Percentiles rank a stretch among this genome's conserved stretches.
Evolutionary conservation across 2,113 vertebrate genomes (phyloP).

Genomic region (Ia io): DNA sequence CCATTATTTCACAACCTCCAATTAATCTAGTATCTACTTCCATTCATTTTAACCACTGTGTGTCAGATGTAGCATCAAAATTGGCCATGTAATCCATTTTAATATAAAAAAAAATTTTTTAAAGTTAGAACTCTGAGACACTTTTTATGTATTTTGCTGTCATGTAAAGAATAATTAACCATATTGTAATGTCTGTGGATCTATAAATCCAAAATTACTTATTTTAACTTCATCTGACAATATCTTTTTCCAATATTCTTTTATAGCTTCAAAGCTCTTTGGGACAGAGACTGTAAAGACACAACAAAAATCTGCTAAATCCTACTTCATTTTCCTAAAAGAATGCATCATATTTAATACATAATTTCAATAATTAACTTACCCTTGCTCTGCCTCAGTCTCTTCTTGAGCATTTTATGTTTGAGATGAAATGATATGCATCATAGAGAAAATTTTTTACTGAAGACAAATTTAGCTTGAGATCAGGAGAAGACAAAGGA

Average conservation of each 20-base stretch:
- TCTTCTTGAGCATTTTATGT: not conserved
- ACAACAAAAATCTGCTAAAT: not conserved
- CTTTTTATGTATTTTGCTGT: not conserved
- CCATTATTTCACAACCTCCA: not conserved
- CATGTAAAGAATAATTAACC: not conserved
- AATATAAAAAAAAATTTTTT: not conserved
- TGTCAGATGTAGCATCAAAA: not conserved
- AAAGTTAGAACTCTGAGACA: not conserved
- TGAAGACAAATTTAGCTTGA: conserved; percentile 17
- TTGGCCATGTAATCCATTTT: not conserved
- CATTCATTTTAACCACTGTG: not conserved
- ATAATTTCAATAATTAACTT: conserved; percentile 33
- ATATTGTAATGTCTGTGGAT: not conserved
- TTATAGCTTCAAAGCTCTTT: not conserved
- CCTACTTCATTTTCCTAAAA: not conserved
- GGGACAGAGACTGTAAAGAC: not conserved
- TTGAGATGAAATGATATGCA: not conserved
- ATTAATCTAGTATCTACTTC: not conserved
- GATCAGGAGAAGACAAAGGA: not conserved
- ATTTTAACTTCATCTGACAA: not conserved
- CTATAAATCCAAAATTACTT: not conserved
- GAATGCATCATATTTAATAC: not conserved
- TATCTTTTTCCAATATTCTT: not conserved
- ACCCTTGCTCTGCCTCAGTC: not conserved
- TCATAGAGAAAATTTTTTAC: not conserved